A percentile compares a stretch with the other conserved stretches of the same genome.
These are phyloP conservation scores for Malurus leucopterus DNA, from an alignment of 2,797 vertebrate genomes.

Conservation along the genomic window DNA sequence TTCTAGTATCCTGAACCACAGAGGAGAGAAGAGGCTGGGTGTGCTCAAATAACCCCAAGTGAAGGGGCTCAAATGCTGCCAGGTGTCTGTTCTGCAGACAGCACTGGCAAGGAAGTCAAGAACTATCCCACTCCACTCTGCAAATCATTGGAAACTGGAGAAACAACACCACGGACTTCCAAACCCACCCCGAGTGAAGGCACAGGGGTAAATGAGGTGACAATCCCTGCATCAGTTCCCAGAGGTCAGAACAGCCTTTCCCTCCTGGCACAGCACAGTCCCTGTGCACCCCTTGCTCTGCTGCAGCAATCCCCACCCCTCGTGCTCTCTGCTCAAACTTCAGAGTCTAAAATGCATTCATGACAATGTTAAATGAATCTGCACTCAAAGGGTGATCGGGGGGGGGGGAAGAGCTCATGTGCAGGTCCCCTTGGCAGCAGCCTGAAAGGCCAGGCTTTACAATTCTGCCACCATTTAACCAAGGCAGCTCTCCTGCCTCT, in stretches of 20 bases:
- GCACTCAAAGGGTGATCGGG: background rate
- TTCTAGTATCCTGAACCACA: background rate
- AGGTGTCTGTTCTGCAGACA: background rate
- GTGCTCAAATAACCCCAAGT: background rate
- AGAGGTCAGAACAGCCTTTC: background rate
- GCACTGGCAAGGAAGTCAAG: background rate
- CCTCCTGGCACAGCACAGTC: background rate
- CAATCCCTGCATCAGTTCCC: background rate
- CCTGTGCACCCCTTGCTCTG: background rate
- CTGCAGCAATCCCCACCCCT: background rate
- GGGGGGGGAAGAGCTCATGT: no score
- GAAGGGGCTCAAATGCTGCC: background rate
- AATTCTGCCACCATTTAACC: background rate
- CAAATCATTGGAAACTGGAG: background rate
- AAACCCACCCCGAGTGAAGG: background rate
- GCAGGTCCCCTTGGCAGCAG: background rate
- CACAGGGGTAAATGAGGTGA: background rate
- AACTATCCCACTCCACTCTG: background rate
- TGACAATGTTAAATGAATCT: background rate
- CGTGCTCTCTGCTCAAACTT: background rate
- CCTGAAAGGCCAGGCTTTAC: background rate
- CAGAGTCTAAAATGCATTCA: background rate
- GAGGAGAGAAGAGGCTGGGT: background rate
- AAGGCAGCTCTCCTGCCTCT: background rate
- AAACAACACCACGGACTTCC: accelerated